Evolutionary conservation across 2,113 vertebrate species (phyloP).

Genomic region (Malurus melanocephalus): DNA sequence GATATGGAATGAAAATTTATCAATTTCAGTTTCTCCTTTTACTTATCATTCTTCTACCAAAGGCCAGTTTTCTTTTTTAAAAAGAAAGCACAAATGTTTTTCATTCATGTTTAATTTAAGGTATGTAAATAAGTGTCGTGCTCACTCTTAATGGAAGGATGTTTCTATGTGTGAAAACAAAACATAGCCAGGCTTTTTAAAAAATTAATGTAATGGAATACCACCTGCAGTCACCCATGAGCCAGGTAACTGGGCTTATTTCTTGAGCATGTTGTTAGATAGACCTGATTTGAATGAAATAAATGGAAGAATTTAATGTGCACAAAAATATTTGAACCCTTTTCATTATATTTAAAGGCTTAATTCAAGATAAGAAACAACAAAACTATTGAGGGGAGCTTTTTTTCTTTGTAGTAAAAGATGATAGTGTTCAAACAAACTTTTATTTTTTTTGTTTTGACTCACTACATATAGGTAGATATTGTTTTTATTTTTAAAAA

Average conservation of each 20-base stretch:
- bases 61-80: neutral
- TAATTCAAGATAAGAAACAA: neutral
- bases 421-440: neutral
- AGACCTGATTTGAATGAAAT: neutral
- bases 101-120: neutral
- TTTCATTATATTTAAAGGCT: neutral
- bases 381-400: neutral
- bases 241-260: neutral
- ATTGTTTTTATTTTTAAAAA: neutral
- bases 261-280: neutral
- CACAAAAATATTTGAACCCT: neutral
- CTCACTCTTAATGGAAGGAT: neutral
- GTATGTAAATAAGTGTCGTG: neutral
- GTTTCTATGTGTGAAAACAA: neutral
- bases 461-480: neutral
- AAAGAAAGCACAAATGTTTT: neutral
- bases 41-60: neutral
- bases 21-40: neutral
- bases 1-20: neutral
- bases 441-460: neutral
- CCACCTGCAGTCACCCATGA: neutral
- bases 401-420: neutral
- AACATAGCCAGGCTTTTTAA: neutral
- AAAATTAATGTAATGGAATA: neutral
- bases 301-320: neutral